Percentiles rank a stretch among this genome's conserved stretches.
phyloP scores from a whole-genome alignment of 2,888 invertebrate species.

The Macroteleia sp. region DNA sequence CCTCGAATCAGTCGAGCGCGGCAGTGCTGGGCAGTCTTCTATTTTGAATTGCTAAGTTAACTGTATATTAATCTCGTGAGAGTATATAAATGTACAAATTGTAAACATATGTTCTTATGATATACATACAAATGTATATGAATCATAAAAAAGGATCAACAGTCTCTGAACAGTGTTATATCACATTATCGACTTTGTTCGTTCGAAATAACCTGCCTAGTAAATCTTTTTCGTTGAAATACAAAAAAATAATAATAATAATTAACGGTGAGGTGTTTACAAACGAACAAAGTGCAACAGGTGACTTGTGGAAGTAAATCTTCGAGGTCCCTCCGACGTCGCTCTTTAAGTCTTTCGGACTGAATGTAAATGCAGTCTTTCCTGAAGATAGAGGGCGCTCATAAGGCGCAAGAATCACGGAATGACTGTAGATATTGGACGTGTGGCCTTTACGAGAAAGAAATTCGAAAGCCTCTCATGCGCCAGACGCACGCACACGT shows the following conservation, averaged over 20 bases:
- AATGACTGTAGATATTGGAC: conserved; percentile 47
- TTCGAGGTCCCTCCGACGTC: conserved; percentile 38
- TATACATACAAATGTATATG: no score
- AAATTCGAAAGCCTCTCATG: conserved; percentile 34
- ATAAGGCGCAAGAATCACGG: no score
- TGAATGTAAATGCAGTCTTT: conserved; percentile 44
- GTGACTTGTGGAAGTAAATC: conserved; percentile 25
- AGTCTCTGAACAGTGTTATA: conserved; percentile 21
- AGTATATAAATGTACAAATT: no score
- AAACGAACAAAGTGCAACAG: background rate
- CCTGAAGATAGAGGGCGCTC: conserved; percentile 32
- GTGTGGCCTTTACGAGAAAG: conserved; percentile 34
- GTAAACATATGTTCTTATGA: conserved; percentile 20
- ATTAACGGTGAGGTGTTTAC: background rate
- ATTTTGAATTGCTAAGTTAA: conserved; percentile 21
- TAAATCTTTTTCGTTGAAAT: no score
- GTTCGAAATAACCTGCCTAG: background rate
- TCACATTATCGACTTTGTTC: background rate
- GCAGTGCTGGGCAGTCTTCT: conserved; percentile 54
- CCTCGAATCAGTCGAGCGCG: conserved; percentile 26
- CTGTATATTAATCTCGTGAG: conserved; percentile 13
- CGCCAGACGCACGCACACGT: conserved; percentile 36
- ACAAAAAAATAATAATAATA: no score
- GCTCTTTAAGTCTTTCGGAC: conserved; percentile 41
- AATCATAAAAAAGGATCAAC: conserved; percentile 19